phyloP scores from a whole-genome alignment of 2,888 invertebrate species.

The Dusona sp. region DNA sequence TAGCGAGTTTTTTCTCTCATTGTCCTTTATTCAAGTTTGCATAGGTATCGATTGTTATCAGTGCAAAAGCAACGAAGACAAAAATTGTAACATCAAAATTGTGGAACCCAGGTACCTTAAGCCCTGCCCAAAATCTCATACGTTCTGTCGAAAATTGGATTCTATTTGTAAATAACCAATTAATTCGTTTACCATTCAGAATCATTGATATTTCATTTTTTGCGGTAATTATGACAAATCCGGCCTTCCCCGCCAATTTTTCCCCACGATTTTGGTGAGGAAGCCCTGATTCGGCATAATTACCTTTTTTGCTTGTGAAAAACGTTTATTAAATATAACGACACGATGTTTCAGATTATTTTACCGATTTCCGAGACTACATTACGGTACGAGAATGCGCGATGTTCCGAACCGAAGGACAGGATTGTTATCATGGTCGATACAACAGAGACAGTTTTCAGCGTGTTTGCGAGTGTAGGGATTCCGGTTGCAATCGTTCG shows the following conservation, averaged over 20 bases:
- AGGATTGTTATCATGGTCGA: slow-evolving; percentile 76
- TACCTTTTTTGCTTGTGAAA: background rate
- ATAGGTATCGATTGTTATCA: slow-evolving; percentile 76
- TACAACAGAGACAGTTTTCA: slow-evolving; percentile 77
- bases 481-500: slow-evolving; percentile 75
- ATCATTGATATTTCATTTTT: background rate
- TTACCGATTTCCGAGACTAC: slow-evolving; percentile 72
- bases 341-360: slow-evolving; percentile 73
- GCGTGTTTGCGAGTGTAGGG: slow-evolving; percentile 76
- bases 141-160: slow-evolving; percentile 76
- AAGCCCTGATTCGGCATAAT: no score
- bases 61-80: slow-evolving; percentile 74
- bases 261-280: no score
- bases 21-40: slow-evolving; percentile 68
- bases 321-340: background rate
- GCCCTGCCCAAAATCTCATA: slow-evolving; percentile 71
- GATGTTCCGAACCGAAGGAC: slow-evolving; percentile 65
- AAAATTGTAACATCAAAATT: slow-evolving; percentile 69
- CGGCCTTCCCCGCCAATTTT: no score
- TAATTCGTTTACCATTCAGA: background rate
- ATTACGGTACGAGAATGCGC: slow-evolving; percentile 76
- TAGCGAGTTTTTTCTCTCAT: background rate
- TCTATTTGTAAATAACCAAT: slow-evolving; percentile 72
- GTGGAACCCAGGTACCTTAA: slow-evolving; percentile 73
- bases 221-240: no score